Evolutionary conservation across 2,888 invertebrate species (phyloP).

Genomic region (Chymomyza amoena): DNA sequence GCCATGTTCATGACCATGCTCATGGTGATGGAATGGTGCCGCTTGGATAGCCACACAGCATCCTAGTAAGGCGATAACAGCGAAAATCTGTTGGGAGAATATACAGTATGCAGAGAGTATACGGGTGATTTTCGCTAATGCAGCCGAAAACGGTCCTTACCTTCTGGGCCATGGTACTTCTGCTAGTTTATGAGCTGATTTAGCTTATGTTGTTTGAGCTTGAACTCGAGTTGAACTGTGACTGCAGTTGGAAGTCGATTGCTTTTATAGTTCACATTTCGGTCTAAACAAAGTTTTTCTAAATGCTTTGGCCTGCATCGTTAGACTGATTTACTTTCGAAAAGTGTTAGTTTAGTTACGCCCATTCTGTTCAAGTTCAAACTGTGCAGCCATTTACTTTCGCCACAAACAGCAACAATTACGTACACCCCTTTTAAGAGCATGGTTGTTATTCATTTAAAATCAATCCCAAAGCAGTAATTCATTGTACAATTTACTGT

Average conservation of each 20-base stretch:
- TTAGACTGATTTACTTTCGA: slow-evolving; percentile 36
- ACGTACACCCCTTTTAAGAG: slow-evolving; percentile 13
- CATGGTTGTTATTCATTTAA: slow-evolving; percentile 36
- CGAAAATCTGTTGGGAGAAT: slow-evolving; percentile 39
- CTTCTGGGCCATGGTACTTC: slow-evolving; percentile 64
- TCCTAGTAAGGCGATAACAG: slow-evolving; percentile 49
- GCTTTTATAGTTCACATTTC: slow-evolving; percentile 48
- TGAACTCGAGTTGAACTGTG: slow-evolving; percentile 48
- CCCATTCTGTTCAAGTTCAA: slow-evolving; percentile 41
- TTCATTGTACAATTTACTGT: slow-evolving; percentile 72
- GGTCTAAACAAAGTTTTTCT: neutral
- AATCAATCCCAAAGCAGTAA: slow-evolving; percentile 60
- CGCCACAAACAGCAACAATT: slow-evolving; percentile 29
- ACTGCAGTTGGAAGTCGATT: slow-evolving; percentile 35
- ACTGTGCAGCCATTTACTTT: slow-evolving; percentile 37
- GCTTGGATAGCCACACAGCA: slow-evolving; percentile 38
- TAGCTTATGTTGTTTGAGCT: slow-evolving; percentile 34
- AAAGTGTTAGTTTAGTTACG: slow-evolving; percentile 38
- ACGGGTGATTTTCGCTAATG: neutral
- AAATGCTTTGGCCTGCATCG: neutral
- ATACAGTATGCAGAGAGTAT: neutral
- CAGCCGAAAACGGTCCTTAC: slow-evolving; percentile 33
- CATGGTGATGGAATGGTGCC: slow-evolving; percentile 46
- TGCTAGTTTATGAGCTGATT: slow-evolving; percentile 46
- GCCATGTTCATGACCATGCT: slow-evolving; percentile 32